These are phyloP conservation scores for Lepidurus apus DNA, from an alignment of 1,140 invertebrate genomes.

Conservation along the genomic window DNA sequence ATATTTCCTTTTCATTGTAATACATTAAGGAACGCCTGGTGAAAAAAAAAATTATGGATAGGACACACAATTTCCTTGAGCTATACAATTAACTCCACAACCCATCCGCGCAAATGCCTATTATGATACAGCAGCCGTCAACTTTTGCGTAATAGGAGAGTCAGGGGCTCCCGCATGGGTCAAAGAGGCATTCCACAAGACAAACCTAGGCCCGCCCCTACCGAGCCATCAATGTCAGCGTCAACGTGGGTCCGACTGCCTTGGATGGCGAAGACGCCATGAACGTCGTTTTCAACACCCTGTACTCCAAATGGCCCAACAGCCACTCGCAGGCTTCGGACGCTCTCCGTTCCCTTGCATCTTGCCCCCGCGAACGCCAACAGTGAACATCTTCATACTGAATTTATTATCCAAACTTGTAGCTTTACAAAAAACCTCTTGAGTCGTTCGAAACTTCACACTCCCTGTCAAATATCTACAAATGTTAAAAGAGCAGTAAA, in stretches of 20 bases:
- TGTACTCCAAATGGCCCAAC: slow-evolving; percentile 18
- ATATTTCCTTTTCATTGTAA: not conserved
- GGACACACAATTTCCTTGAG: no score
- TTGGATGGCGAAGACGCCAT: slow-evolving; percentile 20
- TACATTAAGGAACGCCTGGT: not conserved
- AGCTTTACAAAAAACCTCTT: no score
- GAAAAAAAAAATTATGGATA: no score
- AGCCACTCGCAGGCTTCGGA: not conserved
- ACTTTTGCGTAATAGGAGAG: no score
- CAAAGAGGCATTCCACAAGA: not conserved
- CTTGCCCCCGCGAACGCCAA: not conserved
- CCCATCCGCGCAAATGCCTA: no score
- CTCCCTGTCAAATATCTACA: no score
- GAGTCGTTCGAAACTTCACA: no score
- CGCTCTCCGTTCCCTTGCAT: not conserved
- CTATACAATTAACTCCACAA: no score
- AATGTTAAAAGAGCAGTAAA: no score
- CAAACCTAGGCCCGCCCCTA: not conserved
- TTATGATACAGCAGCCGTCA: no score
- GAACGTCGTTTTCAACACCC: slow-evolving; percentile 14
- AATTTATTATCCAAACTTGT: no score
- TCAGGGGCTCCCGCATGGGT: not conserved
- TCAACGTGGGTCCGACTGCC: not conserved
- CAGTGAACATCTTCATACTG: no score
- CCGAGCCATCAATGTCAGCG: not conserved